phyloP scores from a whole-genome alignment of 2,797 vertebrate species.

The Schizothorax lantsangensis region DNA sequence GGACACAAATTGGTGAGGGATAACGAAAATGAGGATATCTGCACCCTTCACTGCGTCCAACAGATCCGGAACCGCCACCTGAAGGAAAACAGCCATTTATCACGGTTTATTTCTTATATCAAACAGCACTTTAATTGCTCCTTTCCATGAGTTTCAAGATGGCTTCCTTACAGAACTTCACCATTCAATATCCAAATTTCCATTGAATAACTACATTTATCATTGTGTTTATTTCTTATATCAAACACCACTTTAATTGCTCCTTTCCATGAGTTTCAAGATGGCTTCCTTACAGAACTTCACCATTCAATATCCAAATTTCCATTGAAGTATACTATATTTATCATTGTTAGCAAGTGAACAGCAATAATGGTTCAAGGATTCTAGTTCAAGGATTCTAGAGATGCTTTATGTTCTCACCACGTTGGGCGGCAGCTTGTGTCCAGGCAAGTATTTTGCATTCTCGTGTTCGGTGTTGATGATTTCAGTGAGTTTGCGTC shows the following conservation, averaged over 20 bases:
- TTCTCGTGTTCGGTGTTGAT: conserved; percentile 97
- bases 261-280: too few species aligned
- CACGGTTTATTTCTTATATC: not conserved
- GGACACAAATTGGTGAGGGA: conserved; percentile 94
- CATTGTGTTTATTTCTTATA: not conserved
- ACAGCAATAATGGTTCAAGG: not conserved
- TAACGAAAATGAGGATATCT: conserved; percentile 92
- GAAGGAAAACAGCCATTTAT: conserved; percentile 25
- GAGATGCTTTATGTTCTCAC: conserved; percentile 71
- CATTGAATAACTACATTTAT: too few species aligned
- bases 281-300: too few species aligned
- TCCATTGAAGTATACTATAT: too few species aligned
- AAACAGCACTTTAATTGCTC: not conserved
- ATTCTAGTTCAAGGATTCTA: not conserved
- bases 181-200: not conserved
- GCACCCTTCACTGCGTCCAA: conserved; percentile 85
- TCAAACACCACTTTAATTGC: too few species aligned
- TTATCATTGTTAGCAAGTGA: not conserved
- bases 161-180: not conserved
- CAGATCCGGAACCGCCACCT: conserved; percentile 93
- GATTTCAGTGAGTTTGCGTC: conserved; percentile 90
- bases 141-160: not conserved
- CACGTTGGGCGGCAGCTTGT: conserved; percentile 94
- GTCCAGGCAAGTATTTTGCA: conserved; percentile 93
- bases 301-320: too few species aligned